Percentiles rank a stretch among this genome's conserved stretches.
phyloP scores from a whole-genome alignment of 2,113 vertebrate species.

The Vicugna pacos region DNA sequence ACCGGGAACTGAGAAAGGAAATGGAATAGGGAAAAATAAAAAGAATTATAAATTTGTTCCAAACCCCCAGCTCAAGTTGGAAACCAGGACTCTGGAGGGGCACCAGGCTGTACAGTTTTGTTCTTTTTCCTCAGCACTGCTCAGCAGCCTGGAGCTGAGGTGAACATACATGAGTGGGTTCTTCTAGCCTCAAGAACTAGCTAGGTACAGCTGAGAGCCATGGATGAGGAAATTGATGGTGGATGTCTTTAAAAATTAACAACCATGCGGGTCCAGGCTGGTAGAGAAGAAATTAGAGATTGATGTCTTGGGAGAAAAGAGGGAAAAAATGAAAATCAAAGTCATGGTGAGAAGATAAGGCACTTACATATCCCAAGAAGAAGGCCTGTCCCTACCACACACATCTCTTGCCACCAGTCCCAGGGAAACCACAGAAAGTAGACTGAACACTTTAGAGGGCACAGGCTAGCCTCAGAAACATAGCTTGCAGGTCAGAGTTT shows the following conservation, averaged over 20 bases:
- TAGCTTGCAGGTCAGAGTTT: background rate
- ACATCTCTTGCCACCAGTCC: background rate
- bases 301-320: background rate
- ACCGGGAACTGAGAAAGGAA: slow-evolving; percentile 28
- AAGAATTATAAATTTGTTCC: slow-evolving; percentile 33
- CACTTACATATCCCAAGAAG: background rate
- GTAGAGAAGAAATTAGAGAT: background rate
- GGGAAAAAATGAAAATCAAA: background rate
- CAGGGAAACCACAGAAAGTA: background rate
- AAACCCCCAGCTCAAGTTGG: background rate
- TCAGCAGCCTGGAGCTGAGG: background rate
- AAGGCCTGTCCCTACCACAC: background rate
- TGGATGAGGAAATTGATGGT: background rate
- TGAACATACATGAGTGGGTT: background rate
- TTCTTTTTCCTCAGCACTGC: background rate
- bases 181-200: background rate
- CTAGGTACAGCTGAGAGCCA: background rate
- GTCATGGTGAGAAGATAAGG: background rate
- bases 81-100: slow-evolving; percentile 19
- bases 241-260: background rate
- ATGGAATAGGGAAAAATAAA: background rate
- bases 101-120: background rate
- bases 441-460: background rate
- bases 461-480: background rate
- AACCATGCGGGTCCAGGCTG: background rate